These are phyloP conservation scores for Oxystoma pomonae DNA, from an alignment of 2,888 invertebrate genomes.

Conservation along the genomic window DNA sequence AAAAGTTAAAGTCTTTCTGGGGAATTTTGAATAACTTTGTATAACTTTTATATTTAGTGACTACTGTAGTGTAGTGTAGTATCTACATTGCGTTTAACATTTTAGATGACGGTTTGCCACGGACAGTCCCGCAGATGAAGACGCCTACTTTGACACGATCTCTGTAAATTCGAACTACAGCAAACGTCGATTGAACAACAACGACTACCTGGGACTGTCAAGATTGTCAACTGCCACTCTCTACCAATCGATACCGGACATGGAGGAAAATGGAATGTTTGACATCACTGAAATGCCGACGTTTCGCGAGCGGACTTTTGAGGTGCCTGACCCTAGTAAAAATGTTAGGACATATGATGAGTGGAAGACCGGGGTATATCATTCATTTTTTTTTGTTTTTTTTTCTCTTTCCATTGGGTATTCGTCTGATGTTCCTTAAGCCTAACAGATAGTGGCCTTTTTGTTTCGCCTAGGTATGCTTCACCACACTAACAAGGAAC, in stretches of 20 bases:
- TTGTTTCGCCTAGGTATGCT: too few species aligned
- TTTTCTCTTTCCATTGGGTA: not conserved
- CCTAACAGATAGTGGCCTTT: too few species aligned
- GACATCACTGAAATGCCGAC: constrained; percentile 38
- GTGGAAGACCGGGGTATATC: constrained; percentile 58
- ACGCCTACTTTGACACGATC: constrained; percentile 46
- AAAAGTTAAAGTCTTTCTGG: too few species aligned
- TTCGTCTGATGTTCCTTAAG: too few species aligned
- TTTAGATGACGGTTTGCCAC: constrained; percentile 22
- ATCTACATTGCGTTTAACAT: too few species aligned
- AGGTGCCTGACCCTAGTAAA: constrained; percentile 54
- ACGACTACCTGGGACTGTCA: constrained; percentile 47
- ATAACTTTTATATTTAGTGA: too few species aligned
- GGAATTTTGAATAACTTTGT: too few species aligned
- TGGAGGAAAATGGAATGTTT: constrained; percentile 36
- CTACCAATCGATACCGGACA: constrained; percentile 57
- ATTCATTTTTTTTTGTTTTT: not conserved
- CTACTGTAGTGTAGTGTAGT: too few species aligned
- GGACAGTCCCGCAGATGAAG: constrained; percentile 36
- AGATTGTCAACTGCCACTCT: constrained; percentile 52
- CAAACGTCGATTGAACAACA: constrained; percentile 34
- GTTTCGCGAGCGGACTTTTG: constrained; percentile 38
- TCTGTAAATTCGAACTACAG: constrained; percentile 40
- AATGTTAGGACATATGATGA: constrained; percentile 54
- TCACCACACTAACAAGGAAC: too few species aligned